These are phyloP conservation scores for Oriolus oriolus DNA, from an alignment of 2,113 vertebrate genomes.

Conservation along the genomic window DNA sequence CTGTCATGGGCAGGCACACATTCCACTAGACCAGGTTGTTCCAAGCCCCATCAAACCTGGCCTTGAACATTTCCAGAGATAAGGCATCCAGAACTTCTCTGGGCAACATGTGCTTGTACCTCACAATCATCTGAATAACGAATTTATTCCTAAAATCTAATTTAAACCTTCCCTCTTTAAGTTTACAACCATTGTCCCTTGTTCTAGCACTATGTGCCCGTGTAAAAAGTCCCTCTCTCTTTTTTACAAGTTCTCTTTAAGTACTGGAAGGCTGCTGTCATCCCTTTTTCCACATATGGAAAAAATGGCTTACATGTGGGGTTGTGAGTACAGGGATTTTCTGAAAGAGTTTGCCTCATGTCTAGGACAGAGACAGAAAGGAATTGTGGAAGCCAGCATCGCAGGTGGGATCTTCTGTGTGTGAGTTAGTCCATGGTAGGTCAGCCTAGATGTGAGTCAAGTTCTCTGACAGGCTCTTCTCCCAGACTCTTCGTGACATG, in stretches of 20 bases:
- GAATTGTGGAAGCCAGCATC: background rate
- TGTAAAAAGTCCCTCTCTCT: background rate
- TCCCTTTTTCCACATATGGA: background rate
- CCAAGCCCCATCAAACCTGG: background rate
- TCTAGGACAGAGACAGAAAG: background rate
- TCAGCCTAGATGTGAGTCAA: background rate
- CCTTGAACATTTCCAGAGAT: background rate
- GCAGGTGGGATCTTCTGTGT: rapidly evolving
- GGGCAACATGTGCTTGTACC: background rate
- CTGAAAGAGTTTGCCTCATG: background rate
- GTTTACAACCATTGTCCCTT: background rate
- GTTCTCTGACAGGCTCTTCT: background rate
- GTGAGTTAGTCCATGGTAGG: background rate
- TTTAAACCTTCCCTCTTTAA: background rate
- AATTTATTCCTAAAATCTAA: background rate
- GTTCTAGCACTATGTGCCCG: background rate
- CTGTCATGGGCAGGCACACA: background rate
- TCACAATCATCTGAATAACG: background rate
- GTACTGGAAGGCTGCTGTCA: background rate
- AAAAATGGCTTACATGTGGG: rapidly evolving
- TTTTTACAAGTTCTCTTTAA: background rate
- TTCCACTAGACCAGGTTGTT: background rate
- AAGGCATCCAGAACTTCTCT: background rate
- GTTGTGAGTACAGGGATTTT: background rate
- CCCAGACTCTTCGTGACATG: rapidly evolving